Conservation (phyloP, 2,113 vertebrate species). For the Thalassoma bifasciatum region DNA sequence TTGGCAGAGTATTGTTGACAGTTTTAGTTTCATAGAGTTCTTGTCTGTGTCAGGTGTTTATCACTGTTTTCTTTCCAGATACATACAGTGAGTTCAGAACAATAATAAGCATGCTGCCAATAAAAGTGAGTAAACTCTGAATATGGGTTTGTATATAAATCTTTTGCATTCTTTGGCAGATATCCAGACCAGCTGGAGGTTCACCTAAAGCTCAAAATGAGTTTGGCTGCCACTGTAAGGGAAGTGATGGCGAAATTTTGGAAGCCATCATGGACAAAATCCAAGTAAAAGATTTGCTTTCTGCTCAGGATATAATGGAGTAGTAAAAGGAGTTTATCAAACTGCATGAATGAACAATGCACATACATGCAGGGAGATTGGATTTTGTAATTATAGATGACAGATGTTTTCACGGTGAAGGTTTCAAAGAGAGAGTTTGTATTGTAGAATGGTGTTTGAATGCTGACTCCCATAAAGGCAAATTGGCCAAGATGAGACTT, state of each 20-base stretch:
- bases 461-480: too few species aligned
- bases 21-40: conserved; percentile 16
- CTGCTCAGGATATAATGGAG: conserved; percentile 21
- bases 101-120: conserved; percentile 34
- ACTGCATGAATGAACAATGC: conserved; percentile 7
- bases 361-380: conserved; percentile 14
- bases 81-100: conserved; percentile 11
- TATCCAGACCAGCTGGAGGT: conserved; percentile 41
- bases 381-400: conserved; percentile 16
- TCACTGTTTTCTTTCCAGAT: conserved; percentile 8
- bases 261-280: conserved; percentile 27
- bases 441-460: too few species aligned
- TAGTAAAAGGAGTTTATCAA: conserved; percentile 6
- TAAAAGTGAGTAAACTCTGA: conserved; percentile 15
- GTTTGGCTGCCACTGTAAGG: conserved; percentile 65
- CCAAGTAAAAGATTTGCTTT: conserved; percentile 56
- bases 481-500: too few species aligned
- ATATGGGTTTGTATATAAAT: conserved; percentile 35
- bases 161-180: conserved; percentile 41
- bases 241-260: conserved; percentile 43
- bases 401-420: not conserved
- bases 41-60: conserved; percentile 3
- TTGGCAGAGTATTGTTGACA: conserved; percentile 25
- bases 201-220: conserved; percentile 58
- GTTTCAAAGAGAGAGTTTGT: not conserved